A percentile compares a stretch with the other conserved stretches of the same genome.
These are phyloP conservation scores for Ceratina calcarata DNA, from an alignment of 1,140 invertebrate genomes.

Conservation along the genomic window DNA sequence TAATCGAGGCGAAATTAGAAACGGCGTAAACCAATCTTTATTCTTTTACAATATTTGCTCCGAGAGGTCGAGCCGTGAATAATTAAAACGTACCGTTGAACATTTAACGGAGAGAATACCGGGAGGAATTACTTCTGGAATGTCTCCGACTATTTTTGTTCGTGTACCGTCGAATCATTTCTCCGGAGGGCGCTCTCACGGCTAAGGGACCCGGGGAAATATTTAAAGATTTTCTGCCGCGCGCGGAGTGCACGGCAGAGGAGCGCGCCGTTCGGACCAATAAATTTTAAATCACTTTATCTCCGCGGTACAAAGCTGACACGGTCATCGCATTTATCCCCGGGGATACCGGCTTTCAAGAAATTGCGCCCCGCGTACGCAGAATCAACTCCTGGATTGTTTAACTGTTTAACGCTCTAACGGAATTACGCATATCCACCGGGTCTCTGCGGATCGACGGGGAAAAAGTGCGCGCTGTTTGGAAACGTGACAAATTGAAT, in stretches of 20 bases:
- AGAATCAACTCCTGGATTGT: background rate
- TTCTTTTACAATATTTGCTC: too few species aligned
- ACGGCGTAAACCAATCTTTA: background rate
- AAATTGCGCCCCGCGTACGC: background rate
- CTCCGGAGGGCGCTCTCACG: background rate
- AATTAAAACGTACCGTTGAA: background rate
- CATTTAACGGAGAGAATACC: background rate
- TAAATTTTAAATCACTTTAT: constrained; percentile 41
- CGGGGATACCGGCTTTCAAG: background rate
- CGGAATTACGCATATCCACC: too few species aligned
- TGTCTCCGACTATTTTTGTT: background rate
- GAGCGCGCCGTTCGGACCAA: background rate
- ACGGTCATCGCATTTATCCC: constrained; percentile 15
- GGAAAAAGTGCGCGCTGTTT: background rate
- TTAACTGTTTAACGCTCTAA: background rate
- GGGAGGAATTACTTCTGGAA: background rate
- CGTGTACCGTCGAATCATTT: background rate
- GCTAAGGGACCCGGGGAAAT: background rate
- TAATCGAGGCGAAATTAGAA: constrained; percentile 2
- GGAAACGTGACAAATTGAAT: background rate
- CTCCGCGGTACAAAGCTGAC: constrained; percentile 19
- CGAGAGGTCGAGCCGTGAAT: too few species aligned
- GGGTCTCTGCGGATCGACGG: too few species aligned
- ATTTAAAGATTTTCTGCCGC: constrained; percentile 9
- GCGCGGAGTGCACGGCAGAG: background rate